These are phyloP conservation scores for Drosophila nigricruria DNA, from an alignment of 2,888 invertebrate genomes.

Conservation along the genomic window DNA sequence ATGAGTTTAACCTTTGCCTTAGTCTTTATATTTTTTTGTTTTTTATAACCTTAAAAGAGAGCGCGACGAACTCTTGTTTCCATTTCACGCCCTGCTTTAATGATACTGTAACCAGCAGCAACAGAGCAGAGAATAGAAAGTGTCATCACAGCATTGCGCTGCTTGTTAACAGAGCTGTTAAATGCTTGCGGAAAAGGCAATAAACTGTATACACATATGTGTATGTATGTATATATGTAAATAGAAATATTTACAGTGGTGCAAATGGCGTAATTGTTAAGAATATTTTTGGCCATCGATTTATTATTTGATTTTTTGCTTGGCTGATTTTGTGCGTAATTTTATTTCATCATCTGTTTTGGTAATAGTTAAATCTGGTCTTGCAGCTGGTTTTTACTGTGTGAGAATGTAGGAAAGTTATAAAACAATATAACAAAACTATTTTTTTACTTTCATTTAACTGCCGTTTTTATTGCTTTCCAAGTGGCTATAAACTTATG, in stretches of 20 bases:
- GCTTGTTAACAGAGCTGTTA: constrained; percentile 35
- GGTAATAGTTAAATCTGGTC: not conserved
- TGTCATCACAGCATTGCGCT: constrained; percentile 15
- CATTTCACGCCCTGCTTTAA: constrained; percentile 18
- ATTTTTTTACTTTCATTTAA: constrained; percentile 36
- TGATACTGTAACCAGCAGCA: constrained; percentile 10
- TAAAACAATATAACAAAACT: constrained; percentile 1
- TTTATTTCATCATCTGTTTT: not conserved
- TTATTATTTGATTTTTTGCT: not conserved
- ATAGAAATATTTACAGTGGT: constrained; percentile 9
- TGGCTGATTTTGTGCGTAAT: not conserved
- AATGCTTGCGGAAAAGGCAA: constrained; percentile 1
- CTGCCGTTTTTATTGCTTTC: constrained; percentile 58
- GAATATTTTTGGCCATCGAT: constrained; percentile 2
- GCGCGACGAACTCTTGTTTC: constrained; percentile 34
- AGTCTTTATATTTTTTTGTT: constrained; percentile 28
- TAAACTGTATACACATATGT: not conserved
- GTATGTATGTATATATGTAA: not conserved
- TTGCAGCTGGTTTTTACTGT: not conserved
- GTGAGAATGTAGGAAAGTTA: not conserved
- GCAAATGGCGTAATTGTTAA: not conserved
- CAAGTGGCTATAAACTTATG: constrained; percentile 58
- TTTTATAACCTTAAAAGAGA: constrained; percentile 1
- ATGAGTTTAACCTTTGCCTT: constrained; percentile 46
- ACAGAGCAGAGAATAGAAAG: constrained; percentile 11